Evolutionary conservation across 1,140 invertebrate genomes (phyloP), one percentile per base, ranked within the genome.

Genomic region (Apis dorsata): DNA sequence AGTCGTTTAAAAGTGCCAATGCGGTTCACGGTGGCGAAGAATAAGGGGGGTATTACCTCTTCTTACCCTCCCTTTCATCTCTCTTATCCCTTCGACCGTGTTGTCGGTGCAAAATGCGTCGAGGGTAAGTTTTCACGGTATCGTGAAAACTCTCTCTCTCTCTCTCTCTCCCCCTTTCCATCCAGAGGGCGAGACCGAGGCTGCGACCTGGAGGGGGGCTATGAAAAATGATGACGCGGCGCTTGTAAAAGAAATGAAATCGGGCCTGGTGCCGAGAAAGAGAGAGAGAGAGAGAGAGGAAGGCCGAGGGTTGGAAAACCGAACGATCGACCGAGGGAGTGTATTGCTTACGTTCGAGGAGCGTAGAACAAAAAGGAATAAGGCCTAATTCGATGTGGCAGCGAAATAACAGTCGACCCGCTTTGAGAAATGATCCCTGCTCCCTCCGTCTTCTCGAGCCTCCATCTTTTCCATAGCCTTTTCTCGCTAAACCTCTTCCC

Each of bases 151-250:
- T 90, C 89, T 34, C 34, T 34, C 34, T 34, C 34, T 44, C 34
- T 44, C 34, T 7, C 34, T 17, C 83, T 86, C 84, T 86, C 82
- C 85, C 89, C 85, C 89, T 89, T 88, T 71, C 74, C 70, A 72
- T 44, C 5, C 82, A 79, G 79, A 88, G 79, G 88, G 85, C 66
- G 63, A 71, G 70, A 49, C 13, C 21, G 70, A 49, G 34, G 49
- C 9, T 62, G 71, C 57, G 55, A 53, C 68, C 28, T 34, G 34
- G 5, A 0, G 5, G 34, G 82, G 91, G 91, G 90, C 92, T 92
- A 93, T 93, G 93, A 94, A 94, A 94, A 94, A 94, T 93, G 93
- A 94, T 93, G 92, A 94, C 93, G 92, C 89, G 88, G 92, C 91
- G 87, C 86, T 92, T 91, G 91, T 90, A 90, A 92, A 93, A 92